Evolutionary conservation across 2,113 vertebrate genomes (phyloP), one percentile per base, ranked within the genome.

Genomic region (Elephantulus edwardii): DNA sequence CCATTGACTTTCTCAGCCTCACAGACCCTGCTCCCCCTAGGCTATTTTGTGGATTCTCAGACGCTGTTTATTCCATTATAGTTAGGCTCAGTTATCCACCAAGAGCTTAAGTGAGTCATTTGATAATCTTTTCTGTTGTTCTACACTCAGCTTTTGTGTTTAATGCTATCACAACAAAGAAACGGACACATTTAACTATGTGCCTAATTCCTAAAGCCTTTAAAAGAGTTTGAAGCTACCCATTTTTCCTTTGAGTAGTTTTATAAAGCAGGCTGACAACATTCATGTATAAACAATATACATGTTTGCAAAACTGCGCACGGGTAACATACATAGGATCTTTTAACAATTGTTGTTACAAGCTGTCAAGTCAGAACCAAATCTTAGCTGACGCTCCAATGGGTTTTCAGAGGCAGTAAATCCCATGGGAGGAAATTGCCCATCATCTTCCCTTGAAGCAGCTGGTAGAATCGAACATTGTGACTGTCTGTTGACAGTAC

Each of bases 111-210:
- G 44, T 72, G 76, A 75, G 48, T 86, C 72, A 72, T 64, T 90
- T 80, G 14, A 35, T 86, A 66, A 60, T 83, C 42, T 71, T 70
- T 89, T 92, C 88, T 93, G 75, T 35, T 66, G 78, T 72, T 30
- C 52, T 83, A 40, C 6, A 76, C 24, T 86, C 88, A 75, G 78
- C 66, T 88, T 81, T 50, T 90, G 40, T 88, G 38, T 79, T 85
- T 88, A 90, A 70, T 86, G 44, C 74, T 70, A 79, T 81, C 56
- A 46, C 35, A 89, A 83, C 30, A 40, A 86, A 86, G 62, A 38
- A 90, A 84, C 54, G 40, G 77, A 74, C 17, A 86, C 3, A 1
- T 54, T 85, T 28, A 86, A 22, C 46, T 89, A 72, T 60, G 12
- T 76, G 81, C 24, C 22, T 87, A 19, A 91, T 83, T 76, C 60